Conservation (phyloP, 2,113 vertebrate species). For the Nyctibius bracteatus region DNA sequence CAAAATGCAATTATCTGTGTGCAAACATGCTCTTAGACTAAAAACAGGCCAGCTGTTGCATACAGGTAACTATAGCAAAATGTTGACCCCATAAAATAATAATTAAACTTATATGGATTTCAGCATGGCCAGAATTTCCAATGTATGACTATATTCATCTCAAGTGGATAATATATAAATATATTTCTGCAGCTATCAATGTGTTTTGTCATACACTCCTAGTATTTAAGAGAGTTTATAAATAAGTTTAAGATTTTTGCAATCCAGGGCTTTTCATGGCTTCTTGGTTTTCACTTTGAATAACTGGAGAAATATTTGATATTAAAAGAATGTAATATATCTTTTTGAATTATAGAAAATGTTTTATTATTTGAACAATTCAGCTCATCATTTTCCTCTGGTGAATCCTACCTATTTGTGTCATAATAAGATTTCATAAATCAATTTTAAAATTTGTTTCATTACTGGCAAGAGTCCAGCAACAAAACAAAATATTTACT, state of each 20-base stretch:
- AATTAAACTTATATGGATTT: neutral
- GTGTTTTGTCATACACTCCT: neutral
- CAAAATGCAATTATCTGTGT: neutral
- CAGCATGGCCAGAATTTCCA: neutral
- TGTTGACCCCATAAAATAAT: neutral
- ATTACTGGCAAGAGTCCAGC: neutral
- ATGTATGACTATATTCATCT: neutral
- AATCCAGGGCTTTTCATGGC: neutral
- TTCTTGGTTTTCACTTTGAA: neutral
- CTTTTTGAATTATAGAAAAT: neutral
- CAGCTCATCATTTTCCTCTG: neutral
- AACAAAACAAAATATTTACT: neutral
- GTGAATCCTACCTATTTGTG: neutral
- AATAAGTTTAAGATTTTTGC: neutral
- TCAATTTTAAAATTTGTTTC: neutral
- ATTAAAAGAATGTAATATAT: neutral
- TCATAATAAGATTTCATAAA: neutral
- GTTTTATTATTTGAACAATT: neutral
- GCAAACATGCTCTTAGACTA: neutral
- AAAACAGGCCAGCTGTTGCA: neutral
- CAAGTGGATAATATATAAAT: neutral
- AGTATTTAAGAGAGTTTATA: neutral
- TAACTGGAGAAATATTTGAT: neutral
- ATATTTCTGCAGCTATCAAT: neutral
- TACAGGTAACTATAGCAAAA: conserved; percentile 4